Base-by-base conservation (phyloP, 2,888 invertebrate species). In the Noctua janthina region DNA sequence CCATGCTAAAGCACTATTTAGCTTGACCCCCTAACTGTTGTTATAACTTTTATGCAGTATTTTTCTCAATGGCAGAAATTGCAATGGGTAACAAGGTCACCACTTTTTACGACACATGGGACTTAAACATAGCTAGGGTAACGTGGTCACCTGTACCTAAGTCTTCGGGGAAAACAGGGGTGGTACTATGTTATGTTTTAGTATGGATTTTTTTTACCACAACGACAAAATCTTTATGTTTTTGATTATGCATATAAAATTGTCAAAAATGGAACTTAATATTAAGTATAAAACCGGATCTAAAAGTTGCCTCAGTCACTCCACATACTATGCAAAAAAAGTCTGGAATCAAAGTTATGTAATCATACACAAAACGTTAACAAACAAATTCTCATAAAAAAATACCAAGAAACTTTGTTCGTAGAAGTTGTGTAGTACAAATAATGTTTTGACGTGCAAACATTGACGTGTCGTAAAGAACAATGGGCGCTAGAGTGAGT, bases 401-500 rank as follows among this genome's bases (percentile, higher is more conserved):
- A n/a, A 39, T 66, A 29, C 35, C 17, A 59, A 80, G 23, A 39
- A 23, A 6, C 13, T 66, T 35, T 20, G 35, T 39, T 66, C 5
- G 39, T 20, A 20, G 39, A 66, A 39, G 4, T 66, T 20, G 4
- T 20, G 1, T 39, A 20, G 6, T 43, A 35, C 46, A 46, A 46
- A 75, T 46, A 35, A 17, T 10, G n/a, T 74, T 64, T n/a, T 68
- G 59, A 20, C 43, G 5, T 74, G n/a, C 0, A 1, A 46, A 23
- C 2, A 51, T 29, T 83, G 62, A 62, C 88, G 86, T 88, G 35
- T 67, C 86, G 82, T 72, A 23, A 54, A 35, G 10, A 74, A 74
- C 76, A 85, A 84, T 87, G 85, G 74, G 73, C 69, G 20, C 76
- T 79, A 77, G 79, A 79, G 70, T 83, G 85, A 91, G 90, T 91